Evolutionary conservation across 2,113 vertebrate species (phyloP), one percentile per base, ranked within the genome.

Genomic region (Alethe diademata): DNA sequence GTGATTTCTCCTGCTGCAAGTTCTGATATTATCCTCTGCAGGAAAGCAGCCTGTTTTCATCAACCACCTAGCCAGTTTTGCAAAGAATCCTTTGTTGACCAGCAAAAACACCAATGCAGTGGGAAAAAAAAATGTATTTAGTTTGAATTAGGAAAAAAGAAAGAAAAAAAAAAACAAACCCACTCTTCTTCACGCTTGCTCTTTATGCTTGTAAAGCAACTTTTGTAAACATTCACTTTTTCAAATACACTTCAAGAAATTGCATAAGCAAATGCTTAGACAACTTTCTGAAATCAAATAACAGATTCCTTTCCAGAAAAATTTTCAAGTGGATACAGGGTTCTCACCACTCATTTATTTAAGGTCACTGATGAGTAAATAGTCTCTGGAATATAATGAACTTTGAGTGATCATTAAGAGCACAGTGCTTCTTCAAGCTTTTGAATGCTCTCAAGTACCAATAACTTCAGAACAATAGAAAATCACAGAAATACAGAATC

Each of bases 101-200:
- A 54, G 19, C 12, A 83, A 69, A 92, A 83, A 62, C 42, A 86
- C 3, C 11, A 43, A 7, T 42, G 48, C 9, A 28, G 33, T 69
- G 2, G 2, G 1, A 4, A 14, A 10, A 40, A 29, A 51, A 31
- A 16, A 56, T 11, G 1, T 19, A 35, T 25, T 48, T 54, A 14
- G 10, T 14, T 29, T 69, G 18, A 69, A 80, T 22, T n/a, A 6
- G 24, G 2, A 14, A 19, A 38, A 71, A 6, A 3, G 5, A 14
- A 62, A 17, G 13, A 5, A 3, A 6, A 14, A 56, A 12, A 15
- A 31, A 65, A 31, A 2, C 4, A 42, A 79, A 17, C 7, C 8
- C 8, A 33, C 9, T 3, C 12, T 71, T 66, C 24, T 85, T 90
- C 64, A 89, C 23, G 40, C 8, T 79, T 75, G 11, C 6, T 56